Evolutionary conservation across 2,113 vertebrate genomes (phyloP).

Genomic region (Pelvicachromis taeniatus): DNA sequence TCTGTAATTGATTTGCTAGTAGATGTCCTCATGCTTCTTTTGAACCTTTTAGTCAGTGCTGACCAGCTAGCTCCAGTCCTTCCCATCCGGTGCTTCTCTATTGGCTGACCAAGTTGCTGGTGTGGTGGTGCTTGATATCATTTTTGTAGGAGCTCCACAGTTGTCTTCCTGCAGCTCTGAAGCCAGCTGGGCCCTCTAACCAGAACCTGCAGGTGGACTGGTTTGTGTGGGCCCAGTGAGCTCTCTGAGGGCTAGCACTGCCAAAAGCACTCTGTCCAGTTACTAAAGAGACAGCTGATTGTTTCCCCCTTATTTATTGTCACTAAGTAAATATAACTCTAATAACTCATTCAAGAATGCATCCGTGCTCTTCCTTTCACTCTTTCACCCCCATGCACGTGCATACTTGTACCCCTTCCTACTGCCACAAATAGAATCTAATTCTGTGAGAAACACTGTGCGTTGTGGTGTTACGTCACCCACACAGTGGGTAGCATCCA

Average conservation of each 20-base stretch:
- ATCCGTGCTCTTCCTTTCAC: not conserved
- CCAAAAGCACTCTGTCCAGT: not conserved
- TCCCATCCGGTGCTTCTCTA: not conserved
- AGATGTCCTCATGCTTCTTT: not conserved
- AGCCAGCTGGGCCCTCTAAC: not conserved
- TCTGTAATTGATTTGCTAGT: not conserved
- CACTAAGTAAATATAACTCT: not conserved
- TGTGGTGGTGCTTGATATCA: not conserved
- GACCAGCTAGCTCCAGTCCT: not conserved
- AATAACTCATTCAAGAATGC: not conserved
- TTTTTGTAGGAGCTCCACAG: not conserved
- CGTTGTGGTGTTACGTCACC: not conserved
- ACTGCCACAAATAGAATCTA: not conserved
- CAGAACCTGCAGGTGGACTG: not conserved
- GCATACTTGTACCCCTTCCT: not conserved
- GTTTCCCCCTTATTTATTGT: not conserved
- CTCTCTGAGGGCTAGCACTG: not conserved
- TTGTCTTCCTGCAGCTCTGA: not conserved
- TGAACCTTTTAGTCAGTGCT: not conserved
- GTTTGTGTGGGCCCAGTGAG: not conserved
- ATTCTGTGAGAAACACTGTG: not conserved
- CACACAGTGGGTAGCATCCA: not conserved
- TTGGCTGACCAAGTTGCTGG: not conserved
- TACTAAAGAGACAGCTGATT: not conserved
- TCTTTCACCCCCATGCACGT: not conserved